Percentiles rank a stretch among this genome's conserved stretches.
Evolutionary conservation across 1,140 invertebrate genomes (phyloP).

Genomic region (Heliconius hermathena): DNA sequence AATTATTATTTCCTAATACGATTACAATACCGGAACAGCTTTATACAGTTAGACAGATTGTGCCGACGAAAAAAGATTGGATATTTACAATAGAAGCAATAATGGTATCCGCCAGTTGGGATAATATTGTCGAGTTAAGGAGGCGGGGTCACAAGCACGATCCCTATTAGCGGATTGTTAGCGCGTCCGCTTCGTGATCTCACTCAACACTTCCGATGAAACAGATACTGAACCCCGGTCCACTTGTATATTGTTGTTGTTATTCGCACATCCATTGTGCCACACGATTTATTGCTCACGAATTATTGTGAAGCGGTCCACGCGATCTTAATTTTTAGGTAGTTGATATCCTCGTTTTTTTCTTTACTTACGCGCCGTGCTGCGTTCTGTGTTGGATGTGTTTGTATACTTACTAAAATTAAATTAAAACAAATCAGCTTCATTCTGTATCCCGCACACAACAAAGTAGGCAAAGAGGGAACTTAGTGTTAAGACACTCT

Average conservation of each 20-base stretch:
- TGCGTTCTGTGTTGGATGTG: neutral
- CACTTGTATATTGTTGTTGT: conserved; percentile 47
- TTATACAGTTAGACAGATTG: conserved; percentile 16
- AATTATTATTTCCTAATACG: neutral
- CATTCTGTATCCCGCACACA: no score
- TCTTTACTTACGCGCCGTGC: conserved; percentile 4
- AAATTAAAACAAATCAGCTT: no score
- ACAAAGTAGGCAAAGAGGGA: no score
- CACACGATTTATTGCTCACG: conserved; percentile 45
- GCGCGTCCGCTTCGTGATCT: conserved; percentile 62
- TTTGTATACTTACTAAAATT: neutral
- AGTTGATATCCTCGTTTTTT: conserved; percentile 16
- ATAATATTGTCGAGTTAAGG: conserved; percentile 49
- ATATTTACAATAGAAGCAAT: conserved; percentile 24
- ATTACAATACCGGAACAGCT: neutral
- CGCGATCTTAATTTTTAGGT: conserved; percentile 44
- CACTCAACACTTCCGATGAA: conserved; percentile 63
- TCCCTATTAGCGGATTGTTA: conserved; percentile 75
- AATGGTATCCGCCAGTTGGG: conserved; percentile 41
- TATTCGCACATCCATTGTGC: conserved; percentile 47
- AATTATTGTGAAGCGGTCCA: conserved; percentile 39
- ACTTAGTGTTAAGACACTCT: no score
- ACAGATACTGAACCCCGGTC: conserved; percentile 40
- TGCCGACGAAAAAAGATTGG: conserved; percentile 6
- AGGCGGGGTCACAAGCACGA: conserved; percentile 53